Evolutionary conservation across 2,113 vertebrate genomes (phyloP).

Genomic region (Solenodon paradoxus): DNA sequence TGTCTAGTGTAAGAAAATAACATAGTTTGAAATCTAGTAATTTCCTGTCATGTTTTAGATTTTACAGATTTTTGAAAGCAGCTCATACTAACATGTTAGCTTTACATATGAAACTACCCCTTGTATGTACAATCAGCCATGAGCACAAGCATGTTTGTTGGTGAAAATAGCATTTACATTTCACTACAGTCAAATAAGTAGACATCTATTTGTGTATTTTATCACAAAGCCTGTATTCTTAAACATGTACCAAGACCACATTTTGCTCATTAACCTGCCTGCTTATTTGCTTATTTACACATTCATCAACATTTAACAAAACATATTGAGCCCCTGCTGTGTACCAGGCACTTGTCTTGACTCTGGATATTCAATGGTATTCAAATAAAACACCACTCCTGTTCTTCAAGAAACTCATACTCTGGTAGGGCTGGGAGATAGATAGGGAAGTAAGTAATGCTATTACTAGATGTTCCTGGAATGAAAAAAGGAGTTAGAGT

Average conservation of each 20-base stretch:
- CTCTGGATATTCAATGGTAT: neutral
- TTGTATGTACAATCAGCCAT: neutral
- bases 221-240: neutral
- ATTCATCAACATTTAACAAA: slow-evolving; percentile 20
- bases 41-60: neutral
- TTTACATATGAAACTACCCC: neutral
- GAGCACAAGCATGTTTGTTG: neutral
- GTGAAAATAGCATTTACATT: slow-evolving; percentile 8
- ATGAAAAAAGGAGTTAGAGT: neutral
- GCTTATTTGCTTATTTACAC: neutral
- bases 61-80: neutral
- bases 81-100: neutral
- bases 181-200: neutral
- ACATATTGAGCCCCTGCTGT: too few species aligned
- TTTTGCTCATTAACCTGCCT: slow-evolving; percentile 19
- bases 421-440: neutral
- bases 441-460: neutral
- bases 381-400: neutral
- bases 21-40: slow-evolving; percentile 3
- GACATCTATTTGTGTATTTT: neutral
- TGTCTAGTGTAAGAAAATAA: neutral
- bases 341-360: too few species aligned
- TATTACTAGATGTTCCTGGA: neutral
- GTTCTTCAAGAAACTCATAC: neutral
- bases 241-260: neutral